Conservation (phyloP, 2,113 vertebrate species). For the Zootoca vivipara region DNA sequence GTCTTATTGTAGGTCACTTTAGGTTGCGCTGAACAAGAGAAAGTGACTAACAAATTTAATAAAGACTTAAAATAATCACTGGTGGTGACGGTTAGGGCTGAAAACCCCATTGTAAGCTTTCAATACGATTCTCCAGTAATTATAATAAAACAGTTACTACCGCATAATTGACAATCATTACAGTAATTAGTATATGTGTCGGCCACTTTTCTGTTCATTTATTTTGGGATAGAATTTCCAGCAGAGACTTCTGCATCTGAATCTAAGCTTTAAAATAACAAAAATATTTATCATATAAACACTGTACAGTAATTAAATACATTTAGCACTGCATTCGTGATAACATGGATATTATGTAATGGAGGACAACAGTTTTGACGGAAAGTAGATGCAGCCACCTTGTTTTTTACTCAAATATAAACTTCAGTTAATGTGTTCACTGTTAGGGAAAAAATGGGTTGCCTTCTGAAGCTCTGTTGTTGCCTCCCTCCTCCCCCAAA, state of each 20-base stretch:
- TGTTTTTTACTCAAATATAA: conserved; percentile 8
- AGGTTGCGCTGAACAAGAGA: no score
- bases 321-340: neutral
- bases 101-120: neutral
- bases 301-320: neutral
- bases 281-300: conserved; percentile 3
- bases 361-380: neutral
- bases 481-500: neutral
- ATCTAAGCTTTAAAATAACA: neutral
- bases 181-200: neutral
- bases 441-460: neutral
- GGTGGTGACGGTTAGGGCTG: neutral
- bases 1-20: no score
- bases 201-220: neutral
- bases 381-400: neutral
- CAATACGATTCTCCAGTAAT: neutral
- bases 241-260: conserved; percentile 25
- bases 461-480: conserved; percentile 3
- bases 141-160: neutral
- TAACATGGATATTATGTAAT: neutral
- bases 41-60: no score
- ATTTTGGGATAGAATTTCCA: neutral
- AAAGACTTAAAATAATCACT: neutral
- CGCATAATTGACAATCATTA: neutral
- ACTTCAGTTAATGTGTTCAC: neutral